Base-by-base conservation (phyloP, 2,797 vertebrate genomes). In the Anabas testudineus region DNA sequence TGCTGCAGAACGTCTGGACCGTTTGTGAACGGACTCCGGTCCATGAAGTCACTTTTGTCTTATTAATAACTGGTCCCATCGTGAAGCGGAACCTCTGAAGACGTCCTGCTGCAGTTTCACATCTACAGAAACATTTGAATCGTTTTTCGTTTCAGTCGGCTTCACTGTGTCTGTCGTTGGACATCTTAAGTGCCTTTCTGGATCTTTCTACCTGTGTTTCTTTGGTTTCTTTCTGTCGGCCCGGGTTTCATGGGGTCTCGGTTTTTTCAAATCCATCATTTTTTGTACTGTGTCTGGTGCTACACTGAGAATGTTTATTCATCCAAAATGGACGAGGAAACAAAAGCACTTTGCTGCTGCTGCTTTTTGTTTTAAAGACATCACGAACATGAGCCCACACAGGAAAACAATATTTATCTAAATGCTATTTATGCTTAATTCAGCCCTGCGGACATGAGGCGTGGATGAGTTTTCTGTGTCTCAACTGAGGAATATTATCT, bases 271-370 rank as follows among this genome's bases (percentile, higher is more conserved):
- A 55, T 69, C 75, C 82, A 82, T 83, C 1, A 26, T 39, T 80
- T 91, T 90, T 84, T 85, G 57, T 84, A 88, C 72, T 71, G 87
- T 87, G 87, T 87, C 86, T 87, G 92, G 91, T 93, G 92, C 92
- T 93, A 80, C 76, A 83, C 85, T 82, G 37, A 82, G 82, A 88
- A 83, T 88, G 85, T 90, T 80, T 15, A 60, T 62, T 77, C 70
- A 82, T 77, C 81, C 51, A 58, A 60, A 56, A 56, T 21, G 43
- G 55, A 81, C 65, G 55, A 69, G 51, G 70, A 76, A 54, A 59
- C 61, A 75, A 47, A 62, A 69, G 46, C 19, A 30, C 73, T 62
- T 70, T 64, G 61, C 61, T 72, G 78, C 72, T 85, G 87, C 80
- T 78, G 75, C 69, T 81, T 87, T 83, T 71, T 47, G 75, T 83